Evolutionary conservation across 2,888 invertebrate species (phyloP).

Genomic region (Lycaena phlaeas): DNA sequence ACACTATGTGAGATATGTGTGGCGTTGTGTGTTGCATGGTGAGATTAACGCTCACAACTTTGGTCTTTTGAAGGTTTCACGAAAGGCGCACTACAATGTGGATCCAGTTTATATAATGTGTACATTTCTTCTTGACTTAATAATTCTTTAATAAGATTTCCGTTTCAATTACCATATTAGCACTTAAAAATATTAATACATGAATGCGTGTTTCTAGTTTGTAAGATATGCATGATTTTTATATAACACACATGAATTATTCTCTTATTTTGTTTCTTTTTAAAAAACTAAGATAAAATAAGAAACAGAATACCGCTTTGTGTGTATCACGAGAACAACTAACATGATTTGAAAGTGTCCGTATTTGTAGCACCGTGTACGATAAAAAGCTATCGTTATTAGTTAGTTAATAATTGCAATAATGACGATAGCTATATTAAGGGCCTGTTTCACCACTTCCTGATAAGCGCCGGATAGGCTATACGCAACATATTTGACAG

Average conservation of each 20-base stretch:
- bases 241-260: slow-evolving; percentile 2
- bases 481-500: too few relatives aligned
- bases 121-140: not conserved
- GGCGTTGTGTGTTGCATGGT: slow-evolving; percentile 47
- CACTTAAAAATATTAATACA: not conserved
- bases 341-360: slow-evolving; percentile 1
- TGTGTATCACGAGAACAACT: not conserved
- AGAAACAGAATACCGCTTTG: not conserved
- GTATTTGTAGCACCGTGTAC: too few relatives aligned
- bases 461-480: too few relatives aligned
- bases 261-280: not conserved
- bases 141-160: not conserved
- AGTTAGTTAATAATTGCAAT: too few relatives aligned
- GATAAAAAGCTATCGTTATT: not conserved
- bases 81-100: not conserved
- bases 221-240: slow-evolving; percentile 5
- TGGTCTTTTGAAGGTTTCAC: not conserved
- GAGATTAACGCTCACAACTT: slow-evolving; percentile 19
- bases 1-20: slow-evolving; percentile 56
- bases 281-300: not conserved
- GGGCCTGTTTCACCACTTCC: too few relatives aligned
- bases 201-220: not conserved
- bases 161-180: not conserved
- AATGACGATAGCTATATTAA: too few relatives aligned
- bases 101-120: not conserved